Percentiles rank a stretch among this genome's conserved stretches.
Conservation (phyloP, 2,113 vertebrate genomes). For the Pollimyrus isidori region DNA sequence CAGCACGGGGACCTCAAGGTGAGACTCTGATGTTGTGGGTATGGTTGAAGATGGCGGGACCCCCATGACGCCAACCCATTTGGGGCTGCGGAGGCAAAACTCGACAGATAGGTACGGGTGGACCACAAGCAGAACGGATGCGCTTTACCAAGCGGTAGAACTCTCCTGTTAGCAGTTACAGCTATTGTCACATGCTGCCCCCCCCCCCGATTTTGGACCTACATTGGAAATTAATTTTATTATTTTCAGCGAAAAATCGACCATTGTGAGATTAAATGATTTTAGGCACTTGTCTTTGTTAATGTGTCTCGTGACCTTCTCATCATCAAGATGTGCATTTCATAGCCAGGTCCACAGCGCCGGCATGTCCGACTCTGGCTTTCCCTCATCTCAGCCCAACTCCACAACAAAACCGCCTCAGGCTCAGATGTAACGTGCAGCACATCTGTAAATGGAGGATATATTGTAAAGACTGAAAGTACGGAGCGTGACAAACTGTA, state of each 20-base stretch:
- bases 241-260: background rate
- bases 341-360: background rate
- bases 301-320: background rate
- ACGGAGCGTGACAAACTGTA: conserved; percentile 21
- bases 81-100: background rate
- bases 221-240: background rate
- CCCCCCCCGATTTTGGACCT: background rate
- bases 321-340: background rate
- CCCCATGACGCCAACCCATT: background rate
- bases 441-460: conserved; percentile 22
- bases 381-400: background rate
- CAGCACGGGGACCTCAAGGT: background rate
- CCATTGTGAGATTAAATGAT: background rate
- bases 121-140: background rate
- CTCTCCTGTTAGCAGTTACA: background rate
- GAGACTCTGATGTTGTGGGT: background rate
- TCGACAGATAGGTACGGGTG: background rate
- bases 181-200: background rate
- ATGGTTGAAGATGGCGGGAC: background rate
- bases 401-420: background rate
- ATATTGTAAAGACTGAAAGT: conserved; percentile 35
- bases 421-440: conserved; percentile 28
- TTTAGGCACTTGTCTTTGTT: background rate
- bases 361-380: background rate
- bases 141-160: background rate